A percentile compares a stretch with the other conserved stretches of the same genome.
phyloP scores from a whole-genome alignment of 2,113 vertebrate genomes.

The Perca fluviatilis region DNA sequence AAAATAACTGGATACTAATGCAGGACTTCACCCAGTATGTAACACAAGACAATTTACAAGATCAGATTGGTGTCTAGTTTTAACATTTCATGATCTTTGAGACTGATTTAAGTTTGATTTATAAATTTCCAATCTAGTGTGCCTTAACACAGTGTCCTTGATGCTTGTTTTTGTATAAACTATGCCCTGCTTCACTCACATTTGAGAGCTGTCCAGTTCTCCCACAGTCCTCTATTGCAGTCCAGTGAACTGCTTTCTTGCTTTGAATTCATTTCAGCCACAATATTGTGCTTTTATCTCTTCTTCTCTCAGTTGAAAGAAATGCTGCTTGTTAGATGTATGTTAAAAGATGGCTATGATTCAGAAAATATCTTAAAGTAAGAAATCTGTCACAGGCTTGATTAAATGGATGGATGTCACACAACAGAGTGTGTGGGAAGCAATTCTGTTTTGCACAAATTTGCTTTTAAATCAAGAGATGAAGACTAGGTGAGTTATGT shows the following conservation, averaged over 20 bases:
- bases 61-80: not conserved
- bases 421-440: not conserved
- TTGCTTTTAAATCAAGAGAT: not conserved
- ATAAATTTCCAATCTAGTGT: not conserved
- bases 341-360: not conserved
- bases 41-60: not conserved
- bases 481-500: not conserved
- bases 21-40: not conserved
- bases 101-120: not conserved
- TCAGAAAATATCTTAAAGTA: not conserved
- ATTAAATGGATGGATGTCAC: not conserved
- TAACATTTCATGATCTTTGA: not conserved
- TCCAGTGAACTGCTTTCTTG: not conserved
- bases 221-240: not conserved
- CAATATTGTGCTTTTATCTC: not conserved
- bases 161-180: not conserved
- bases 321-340: not conserved
- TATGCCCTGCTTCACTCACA: not conserved
- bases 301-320: conserved; percentile 2
- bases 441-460: not conserved
- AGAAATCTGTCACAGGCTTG: not conserved
- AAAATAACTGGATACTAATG: conserved; percentile 40
- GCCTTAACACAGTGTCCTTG: not conserved
- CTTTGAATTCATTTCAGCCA: conserved; percentile 17
- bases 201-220: not conserved